Evolutionary conservation across 2,113 vertebrate genomes (phyloP).

Genomic region (human (Homo sapiens)): DNA sequence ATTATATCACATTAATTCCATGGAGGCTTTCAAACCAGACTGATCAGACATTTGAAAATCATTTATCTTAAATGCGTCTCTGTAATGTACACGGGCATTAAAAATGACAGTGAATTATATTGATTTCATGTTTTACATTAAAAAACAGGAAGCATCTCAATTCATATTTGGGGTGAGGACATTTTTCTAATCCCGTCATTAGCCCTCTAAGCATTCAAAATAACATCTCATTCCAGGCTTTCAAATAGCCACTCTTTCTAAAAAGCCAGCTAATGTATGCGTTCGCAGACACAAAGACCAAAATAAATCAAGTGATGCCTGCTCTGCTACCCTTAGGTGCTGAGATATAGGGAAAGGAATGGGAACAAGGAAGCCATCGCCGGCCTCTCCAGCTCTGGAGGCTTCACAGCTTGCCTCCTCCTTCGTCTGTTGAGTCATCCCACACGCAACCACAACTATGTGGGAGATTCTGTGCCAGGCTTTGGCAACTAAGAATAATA

Average conservation of each 20-base stretch:
- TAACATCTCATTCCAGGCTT: constrained; percentile 36
- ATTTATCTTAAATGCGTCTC: constrained; percentile 57
- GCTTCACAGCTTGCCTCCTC: fast-evolving
- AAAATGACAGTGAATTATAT: constrained; percentile 19
- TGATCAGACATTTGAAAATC: constrained; percentile 8
- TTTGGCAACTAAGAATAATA: neutral
- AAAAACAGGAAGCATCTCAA: neutral
- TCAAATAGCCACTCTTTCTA: constrained; percentile 40
- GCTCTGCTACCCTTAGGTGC: neutral
- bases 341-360: neutral
- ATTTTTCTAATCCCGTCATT: constrained; percentile 52
- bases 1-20: constrained; percentile 36
- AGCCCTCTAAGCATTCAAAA: neutral
- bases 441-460: no score
- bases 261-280: constrained; percentile 53
- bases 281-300: constrained; percentile 13
- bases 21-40: constrained; percentile 22
- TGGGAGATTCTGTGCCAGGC: neutral
- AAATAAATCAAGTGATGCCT: constrained; percentile 18
- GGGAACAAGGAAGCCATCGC: neutral
- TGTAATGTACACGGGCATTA: constrained; percentile 5
- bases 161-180: neutral
- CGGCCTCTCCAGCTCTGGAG: neutral
- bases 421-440: neutral
- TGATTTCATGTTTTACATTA: constrained; percentile 43